These are phyloP conservation scores for Colostygia pectinataria DNA, from an alignment of 2,888 invertebrate species.

Conservation along the genomic window DNA sequence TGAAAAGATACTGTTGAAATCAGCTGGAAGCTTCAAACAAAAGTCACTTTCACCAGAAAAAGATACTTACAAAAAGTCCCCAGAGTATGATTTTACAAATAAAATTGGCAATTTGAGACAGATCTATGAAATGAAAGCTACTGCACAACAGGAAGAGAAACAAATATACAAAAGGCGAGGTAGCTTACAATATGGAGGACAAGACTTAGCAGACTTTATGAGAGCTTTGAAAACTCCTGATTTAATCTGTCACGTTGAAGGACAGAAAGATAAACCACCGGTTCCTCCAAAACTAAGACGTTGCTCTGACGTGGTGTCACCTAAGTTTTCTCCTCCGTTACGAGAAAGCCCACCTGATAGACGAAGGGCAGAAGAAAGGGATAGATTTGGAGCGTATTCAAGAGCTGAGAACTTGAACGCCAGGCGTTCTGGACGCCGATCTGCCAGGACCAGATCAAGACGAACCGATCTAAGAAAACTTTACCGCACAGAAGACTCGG, in stretches of 20 bases:
- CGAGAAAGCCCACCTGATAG: slow-evolving; percentile 65
- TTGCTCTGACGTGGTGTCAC: slow-evolving; percentile 48
- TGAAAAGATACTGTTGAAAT: slow-evolving; percentile 83
- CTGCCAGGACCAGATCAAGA: slow-evolving; percentile 67
- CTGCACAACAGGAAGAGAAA: slow-evolving; percentile 60
- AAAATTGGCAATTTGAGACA: slow-evolving; percentile 89
- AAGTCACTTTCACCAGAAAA: slow-evolving; percentile 64
- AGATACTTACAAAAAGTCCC: slow-evolving; percentile 49
- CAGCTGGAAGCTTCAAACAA: slow-evolving; percentile 88
- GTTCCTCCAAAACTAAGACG: slow-evolving; percentile 68
- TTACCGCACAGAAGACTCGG: slow-evolving; percentile 87
- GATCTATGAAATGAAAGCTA: slow-evolving; percentile 89
- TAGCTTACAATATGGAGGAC: slow-evolving; percentile 60
- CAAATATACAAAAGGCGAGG: slow-evolving; percentile 64
- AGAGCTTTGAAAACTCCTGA: slow-evolving; percentile 62
- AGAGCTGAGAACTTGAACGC: slow-evolving; percentile 64
- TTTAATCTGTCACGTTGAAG: slow-evolving; percentile 59
- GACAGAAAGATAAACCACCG: slow-evolving; percentile 67
- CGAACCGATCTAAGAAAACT: slow-evolving; percentile 69
- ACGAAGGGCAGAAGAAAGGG: slow-evolving; percentile 66
- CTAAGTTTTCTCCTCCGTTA: slow-evolving; percentile 50
- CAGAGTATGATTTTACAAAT: slow-evolving; percentile 73
- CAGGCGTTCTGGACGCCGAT: slow-evolving; percentile 67
- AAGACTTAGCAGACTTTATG: slow-evolving; percentile 59
- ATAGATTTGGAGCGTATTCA: slow-evolving; percentile 59